A percentile compares a stretch with the other conserved stretches of the same genome.
Conservation (phyloP, 2,888 invertebrate genomes). For the Notocelia uddmanniana region DNA sequence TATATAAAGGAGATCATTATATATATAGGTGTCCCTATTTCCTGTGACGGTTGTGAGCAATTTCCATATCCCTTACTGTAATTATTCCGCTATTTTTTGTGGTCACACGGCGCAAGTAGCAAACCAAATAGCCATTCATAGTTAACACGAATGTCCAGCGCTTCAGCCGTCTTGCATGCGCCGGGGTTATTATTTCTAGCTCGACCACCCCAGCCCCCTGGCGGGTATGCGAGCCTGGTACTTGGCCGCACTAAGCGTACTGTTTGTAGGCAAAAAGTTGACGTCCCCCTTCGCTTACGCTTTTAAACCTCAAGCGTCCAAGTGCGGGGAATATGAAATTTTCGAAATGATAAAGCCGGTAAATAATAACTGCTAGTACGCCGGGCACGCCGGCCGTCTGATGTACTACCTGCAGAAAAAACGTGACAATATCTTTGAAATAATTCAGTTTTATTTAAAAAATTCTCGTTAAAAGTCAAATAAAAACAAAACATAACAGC, state of each 20-base stretch:
- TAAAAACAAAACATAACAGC: too few relatives aligned
- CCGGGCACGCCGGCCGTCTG: slow-evolving; percentile 76
- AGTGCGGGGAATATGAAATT: slow-evolving; percentile 86
- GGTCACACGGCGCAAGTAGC: slow-evolving; percentile 7
- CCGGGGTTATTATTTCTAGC: slow-evolving; percentile 82
- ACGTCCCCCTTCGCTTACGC: slow-evolving; percentile 75
- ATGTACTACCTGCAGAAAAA: slow-evolving; percentile 56
- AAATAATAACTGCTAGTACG: slow-evolving; percentile 85
- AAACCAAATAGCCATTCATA: slow-evolving; percentile 25
- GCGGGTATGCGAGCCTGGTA: slow-evolving; percentile 61
- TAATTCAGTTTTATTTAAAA: too few relatives aligned
- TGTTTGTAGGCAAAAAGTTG: slow-evolving; percentile 80
- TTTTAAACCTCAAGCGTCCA: slow-evolving; percentile 86
- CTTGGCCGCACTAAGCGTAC: slow-evolving; percentile 66
- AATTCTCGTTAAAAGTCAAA: too few relatives aligned
- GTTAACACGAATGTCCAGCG: slow-evolving; percentile 58
- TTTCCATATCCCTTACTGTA: not conserved
- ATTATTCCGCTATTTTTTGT: slow-evolving; percentile 14
- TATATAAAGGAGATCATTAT: too few relatives aligned
- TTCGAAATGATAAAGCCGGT: slow-evolving; percentile 86
- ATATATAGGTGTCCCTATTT: not conserved
- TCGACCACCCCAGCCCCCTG: slow-evolving; percentile 72
- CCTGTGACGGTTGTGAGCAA: not conserved
- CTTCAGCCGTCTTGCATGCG: slow-evolving; percentile 73
- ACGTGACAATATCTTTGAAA: too few relatives aligned